phyloP scores from a whole-genome alignment of 1,140 invertebrate genomes.

The Lycorma delicatula region DNA sequence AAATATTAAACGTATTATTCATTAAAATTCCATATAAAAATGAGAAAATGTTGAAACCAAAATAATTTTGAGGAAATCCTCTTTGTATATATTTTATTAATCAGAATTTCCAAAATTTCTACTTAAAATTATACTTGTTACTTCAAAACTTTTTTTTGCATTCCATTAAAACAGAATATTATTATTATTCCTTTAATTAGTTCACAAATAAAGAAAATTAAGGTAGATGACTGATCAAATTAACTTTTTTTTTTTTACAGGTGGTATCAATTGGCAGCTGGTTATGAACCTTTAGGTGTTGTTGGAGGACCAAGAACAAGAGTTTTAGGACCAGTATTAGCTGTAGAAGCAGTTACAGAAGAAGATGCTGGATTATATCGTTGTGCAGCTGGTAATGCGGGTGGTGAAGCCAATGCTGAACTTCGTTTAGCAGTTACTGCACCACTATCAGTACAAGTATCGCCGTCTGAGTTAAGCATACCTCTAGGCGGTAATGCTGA shows the following conservation, averaged over 20 bases:
- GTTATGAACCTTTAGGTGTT: conserved; percentile 51
- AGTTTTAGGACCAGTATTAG: conserved; percentile 56
- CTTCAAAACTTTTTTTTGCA: too few species aligned
- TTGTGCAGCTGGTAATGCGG: conserved; percentile 57
- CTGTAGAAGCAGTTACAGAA: conserved; percentile 59
- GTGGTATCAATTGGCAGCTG: conserved; percentile 52
- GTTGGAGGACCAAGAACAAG: conserved; percentile 53
- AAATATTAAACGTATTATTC: too few species aligned
- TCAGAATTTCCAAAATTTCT: too few species aligned
- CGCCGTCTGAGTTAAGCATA: conserved; percentile 43
- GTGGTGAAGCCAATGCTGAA: conserved; percentile 59
- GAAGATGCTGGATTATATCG: conserved; percentile 62
- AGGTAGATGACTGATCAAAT: too few species aligned
- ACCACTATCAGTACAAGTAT: conserved; percentile 60
- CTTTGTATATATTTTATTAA: too few species aligned
- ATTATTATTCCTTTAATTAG: too few species aligned
- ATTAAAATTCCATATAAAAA: too few species aligned
- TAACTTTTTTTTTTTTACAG: conserved; percentile 41
- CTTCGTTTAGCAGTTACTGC: conserved; percentile 55
- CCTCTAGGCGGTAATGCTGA: conserved; percentile 67
- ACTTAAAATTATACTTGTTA: too few species aligned
- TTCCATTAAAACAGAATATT: too few species aligned
- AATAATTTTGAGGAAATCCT: too few species aligned
- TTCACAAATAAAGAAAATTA: too few species aligned
- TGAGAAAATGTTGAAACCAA: too few species aligned